Evolutionary conservation across 92 coral and sea anemone species (phyloP).

Genomic region (Chrysogorgia sp.): DNA sequence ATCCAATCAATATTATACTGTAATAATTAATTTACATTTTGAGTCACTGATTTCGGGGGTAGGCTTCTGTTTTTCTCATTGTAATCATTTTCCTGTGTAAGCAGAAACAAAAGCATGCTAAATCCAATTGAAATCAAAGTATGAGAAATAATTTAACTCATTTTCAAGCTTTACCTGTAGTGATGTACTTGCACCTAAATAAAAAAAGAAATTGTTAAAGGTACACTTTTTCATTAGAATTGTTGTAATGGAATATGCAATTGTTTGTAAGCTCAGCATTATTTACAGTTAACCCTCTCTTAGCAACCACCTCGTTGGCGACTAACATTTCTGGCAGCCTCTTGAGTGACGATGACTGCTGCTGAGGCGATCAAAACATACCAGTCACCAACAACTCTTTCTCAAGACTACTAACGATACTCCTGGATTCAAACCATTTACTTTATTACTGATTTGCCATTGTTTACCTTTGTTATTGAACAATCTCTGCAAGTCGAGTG

Average conservation of each 20-base stretch:
- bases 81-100: not conserved
- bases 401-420: too few species aligned
- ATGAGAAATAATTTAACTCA: not conserved
- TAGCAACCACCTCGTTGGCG: too few species aligned
- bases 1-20: too few species aligned
- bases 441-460: not conserved
- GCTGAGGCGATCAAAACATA: not conserved
- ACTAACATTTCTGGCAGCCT: too few species aligned
- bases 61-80: not conserved
- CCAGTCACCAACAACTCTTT: too few species aligned
- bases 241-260: too few species aligned
- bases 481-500: slow-evolving; percentile 88
- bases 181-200: not conserved
- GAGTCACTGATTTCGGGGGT: not conserved
- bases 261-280: too few species aligned
- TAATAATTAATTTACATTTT: too few species aligned
- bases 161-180: not conserved
- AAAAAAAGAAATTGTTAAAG: slow-evolving; percentile 6
- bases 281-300: too few species aligned
- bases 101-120: not conserved
- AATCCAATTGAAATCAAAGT: not conserved
- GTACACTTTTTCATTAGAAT: too few species aligned
- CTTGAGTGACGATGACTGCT: not conserved
- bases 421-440: too few species aligned
- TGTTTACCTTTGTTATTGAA: slow-evolving; percentile 86